Percentiles rank a stretch among this genome's conserved stretches.
phyloP scores from a whole-genome alignment of 2,888 invertebrate species.

The Microplitis deprimator region DNA sequence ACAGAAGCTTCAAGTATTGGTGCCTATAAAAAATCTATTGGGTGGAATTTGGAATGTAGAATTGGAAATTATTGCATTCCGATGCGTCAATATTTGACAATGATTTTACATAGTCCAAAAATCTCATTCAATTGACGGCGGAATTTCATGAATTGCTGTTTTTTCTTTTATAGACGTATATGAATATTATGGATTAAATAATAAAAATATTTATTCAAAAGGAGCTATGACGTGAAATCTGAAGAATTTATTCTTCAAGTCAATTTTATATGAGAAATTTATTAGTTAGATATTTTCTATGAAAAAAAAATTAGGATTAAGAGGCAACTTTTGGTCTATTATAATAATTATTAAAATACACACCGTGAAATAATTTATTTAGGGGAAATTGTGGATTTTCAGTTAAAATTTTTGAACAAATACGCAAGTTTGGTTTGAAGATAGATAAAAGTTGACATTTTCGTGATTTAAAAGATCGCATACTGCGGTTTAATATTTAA shows the following conservation, averaged over 20 bases:
- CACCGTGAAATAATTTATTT: background rate
- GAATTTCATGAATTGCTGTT: background rate
- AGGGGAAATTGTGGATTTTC: background rate
- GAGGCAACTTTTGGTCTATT: background rate
- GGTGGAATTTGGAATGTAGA: background rate
- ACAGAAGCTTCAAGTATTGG: background rate
- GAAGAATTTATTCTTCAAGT: background rate
- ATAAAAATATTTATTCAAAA: background rate
- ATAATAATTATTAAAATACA: background rate
- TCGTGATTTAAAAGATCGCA: constrained; percentile 14
- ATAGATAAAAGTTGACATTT: background rate
- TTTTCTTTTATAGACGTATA: background rate
- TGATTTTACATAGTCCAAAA: background rate
- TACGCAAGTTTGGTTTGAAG: background rate
- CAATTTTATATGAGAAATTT: background rate
- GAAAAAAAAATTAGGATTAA: too few relatives aligned
- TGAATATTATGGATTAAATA: background rate
- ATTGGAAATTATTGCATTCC: constrained; percentile 8
- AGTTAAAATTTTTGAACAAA: background rate
- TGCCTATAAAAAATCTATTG: background rate
- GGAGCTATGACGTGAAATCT: background rate
- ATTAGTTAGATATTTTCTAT: background rate
- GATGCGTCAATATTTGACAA: constrained; percentile 1
- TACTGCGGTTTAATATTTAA: constrained; percentile 37
- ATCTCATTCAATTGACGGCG: background rate